Evolutionary conservation across 1,140 invertebrate species (phyloP).

Genomic region (Tetragnatha versicolor): DNA sequence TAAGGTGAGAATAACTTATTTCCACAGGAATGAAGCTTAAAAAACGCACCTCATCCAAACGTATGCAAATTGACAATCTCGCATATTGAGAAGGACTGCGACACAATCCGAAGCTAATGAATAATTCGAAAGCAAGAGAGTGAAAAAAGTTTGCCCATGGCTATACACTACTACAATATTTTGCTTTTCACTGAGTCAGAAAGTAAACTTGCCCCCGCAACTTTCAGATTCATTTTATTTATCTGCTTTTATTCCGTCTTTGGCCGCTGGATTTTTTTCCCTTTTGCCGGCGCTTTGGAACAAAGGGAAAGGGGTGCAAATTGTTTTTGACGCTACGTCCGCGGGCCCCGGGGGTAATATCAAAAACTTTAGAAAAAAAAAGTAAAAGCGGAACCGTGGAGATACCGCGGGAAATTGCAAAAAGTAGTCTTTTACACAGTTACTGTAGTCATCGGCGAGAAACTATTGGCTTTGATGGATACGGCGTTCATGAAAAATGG

Average conservation of each 20-base stretch:
- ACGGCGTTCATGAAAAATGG: conserved; percentile 48
- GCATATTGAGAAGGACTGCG: conserved; percentile 22
- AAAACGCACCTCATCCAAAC: background rate
- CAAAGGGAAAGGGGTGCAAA: conserved; percentile 19
- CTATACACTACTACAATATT: conserved; percentile 22
- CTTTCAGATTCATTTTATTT: background rate
- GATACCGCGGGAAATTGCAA: background rate
- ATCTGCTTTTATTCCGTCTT: background rate
- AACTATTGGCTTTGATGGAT: conserved; percentile 53
- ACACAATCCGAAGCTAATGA: conserved; percentile 35
- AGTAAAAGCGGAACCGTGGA: background rate
- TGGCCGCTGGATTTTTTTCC: background rate
- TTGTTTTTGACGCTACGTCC: conserved; percentile 36
- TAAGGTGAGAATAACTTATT: conserved; percentile 3
- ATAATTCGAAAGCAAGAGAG: conserved; percentile 52
- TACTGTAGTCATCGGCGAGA: background rate
- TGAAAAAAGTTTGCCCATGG: background rate
- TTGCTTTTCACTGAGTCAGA: conserved; percentile 7
- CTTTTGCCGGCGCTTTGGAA: background rate
- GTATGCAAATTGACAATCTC: conserved; percentile 30
- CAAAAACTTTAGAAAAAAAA: conserved; percentile 34
- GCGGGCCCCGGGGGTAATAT: conserved; percentile 36
- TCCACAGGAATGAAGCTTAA: background rate
- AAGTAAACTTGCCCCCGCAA: background rate
- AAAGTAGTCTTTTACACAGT: background rate